Percentiles rank a stretch among this genome's conserved stretches.
phyloP scores from a whole-genome alignment of 30 jellyfish, hydroid and myxozoan genomes.

The Pseudorhiza aurosa region DNA sequence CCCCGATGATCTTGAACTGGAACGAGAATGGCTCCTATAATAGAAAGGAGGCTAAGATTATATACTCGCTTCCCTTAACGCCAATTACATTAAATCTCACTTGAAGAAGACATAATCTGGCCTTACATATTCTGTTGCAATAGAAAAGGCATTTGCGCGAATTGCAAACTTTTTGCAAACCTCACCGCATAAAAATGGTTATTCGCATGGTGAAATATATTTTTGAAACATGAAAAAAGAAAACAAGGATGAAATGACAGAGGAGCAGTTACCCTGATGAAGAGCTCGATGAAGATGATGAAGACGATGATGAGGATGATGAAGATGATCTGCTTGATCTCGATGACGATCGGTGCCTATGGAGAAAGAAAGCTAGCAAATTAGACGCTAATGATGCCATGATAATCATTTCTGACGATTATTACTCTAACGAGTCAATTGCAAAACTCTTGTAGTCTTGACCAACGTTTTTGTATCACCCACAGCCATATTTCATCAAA shows the following conservation, averaged over 20 bases:
- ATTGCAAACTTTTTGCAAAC: too few relatives aligned
- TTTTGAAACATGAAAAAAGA: neutral
- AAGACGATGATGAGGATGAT: conserved; percentile 39
- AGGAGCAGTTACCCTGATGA: conserved; percentile 28
- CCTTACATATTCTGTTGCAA: too few relatives aligned
- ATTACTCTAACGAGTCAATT: too few relatives aligned
- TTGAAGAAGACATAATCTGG: neutral
- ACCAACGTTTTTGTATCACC: too few relatives aligned
- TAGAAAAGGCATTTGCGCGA: too few relatives aligned
- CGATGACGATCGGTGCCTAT: conserved; percentile 40
- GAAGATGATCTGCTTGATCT: conserved; percentile 55
- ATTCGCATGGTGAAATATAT: neutral
- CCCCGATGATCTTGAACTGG: conserved; percentile 34
- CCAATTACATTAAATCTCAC: neutral
- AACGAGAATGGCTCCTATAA: conserved; percentile 58
- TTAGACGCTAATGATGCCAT: too few relatives aligned
- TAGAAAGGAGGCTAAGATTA: conserved; percentile 1
- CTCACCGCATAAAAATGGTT: neutral
- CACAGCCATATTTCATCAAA: too few relatives aligned
- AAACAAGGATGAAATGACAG: neutral
- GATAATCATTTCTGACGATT: too few relatives aligned
- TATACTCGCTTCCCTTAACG: neutral
- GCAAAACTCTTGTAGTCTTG: too few relatives aligned
- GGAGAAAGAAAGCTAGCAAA: neutral
- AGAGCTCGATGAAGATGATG: conserved; percentile 52